Evolutionary conservation across 2,888 invertebrate genomes (phyloP), one percentile per base, ranked within the genome.

Genomic region (Himalopsyche anomala): DNA sequence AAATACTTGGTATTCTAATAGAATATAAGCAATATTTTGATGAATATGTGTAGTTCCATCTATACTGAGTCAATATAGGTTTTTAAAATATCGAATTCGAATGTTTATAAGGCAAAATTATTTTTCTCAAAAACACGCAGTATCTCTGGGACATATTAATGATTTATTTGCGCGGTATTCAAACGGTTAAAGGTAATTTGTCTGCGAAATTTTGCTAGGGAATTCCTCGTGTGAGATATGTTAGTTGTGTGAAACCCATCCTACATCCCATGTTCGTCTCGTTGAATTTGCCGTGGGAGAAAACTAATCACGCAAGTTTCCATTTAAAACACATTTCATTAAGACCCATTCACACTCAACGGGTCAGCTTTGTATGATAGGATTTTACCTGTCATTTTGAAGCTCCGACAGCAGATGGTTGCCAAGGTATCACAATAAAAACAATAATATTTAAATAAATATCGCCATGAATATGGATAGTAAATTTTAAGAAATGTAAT

Each of bases 251-350:
- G 81, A 81, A 82, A 84, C 12, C 82, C 84, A 86, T 87, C 85
- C 86, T 86, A 85, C 86, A 87, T 85, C 84, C 62, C 19, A 74
- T 83, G 56, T 74, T 74, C 74, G 74, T 38, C 82, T 42, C 15
- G 69, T 42, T 51, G 81, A 38, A 45, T 51, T 36, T 28, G 28
- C 79, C 85, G 88, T 88, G 88, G 88, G 88, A 54, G 85, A 19
- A 69, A 84, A 84, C 85, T 86, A 88, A 88, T 85, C 84, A 85
- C 85, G 55, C 86, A 86, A 85, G 87, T 87, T 84, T 88, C 85
- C 88, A 85, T 88, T 87, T 87, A 69, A 87, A 88, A 88, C 83
- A 81, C 83, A 87, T 85, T 84, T 88, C 88, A 87, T 88, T 85
- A 85, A 45, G 84, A 45, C 45, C 84, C 81, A 87, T 87, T 87